A percentile compares a stretch with the other conserved stretches of the same genome.
Evolutionary conservation across 2,797 vertebrate species (phyloP).

Genomic region (Rhabdophis nuchalis): DNA sequence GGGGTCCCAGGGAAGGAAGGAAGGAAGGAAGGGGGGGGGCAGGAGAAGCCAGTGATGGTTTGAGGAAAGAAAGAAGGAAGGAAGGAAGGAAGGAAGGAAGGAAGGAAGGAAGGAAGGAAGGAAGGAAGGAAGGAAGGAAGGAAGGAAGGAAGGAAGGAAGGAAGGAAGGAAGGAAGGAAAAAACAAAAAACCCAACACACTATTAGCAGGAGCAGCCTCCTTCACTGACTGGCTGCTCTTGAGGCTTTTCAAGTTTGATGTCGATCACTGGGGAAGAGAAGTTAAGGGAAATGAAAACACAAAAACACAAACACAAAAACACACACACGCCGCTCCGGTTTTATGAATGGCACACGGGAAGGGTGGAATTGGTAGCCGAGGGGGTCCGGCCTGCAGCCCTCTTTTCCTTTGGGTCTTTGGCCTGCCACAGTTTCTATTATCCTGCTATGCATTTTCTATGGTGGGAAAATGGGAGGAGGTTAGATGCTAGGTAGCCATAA

Average conservation of each 20-base stretch:
- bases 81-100: slow-evolving; percentile 34
- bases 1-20: slow-evolving; percentile 58
- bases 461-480: too few species aligned
- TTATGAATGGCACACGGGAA: background rate
- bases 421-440: too few species aligned
- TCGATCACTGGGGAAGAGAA: slow-evolving; percentile 87
- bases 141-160: slow-evolving; percentile 10
- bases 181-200: slow-evolving; percentile 35
- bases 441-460: too few species aligned
- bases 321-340: background rate
- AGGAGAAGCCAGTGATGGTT: too few species aligned
- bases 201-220: slow-evolving; percentile 95
- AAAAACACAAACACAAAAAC: too few species aligned
- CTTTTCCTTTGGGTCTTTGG: too few species aligned
- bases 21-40: slow-evolving; percentile 41
- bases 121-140: background rate
- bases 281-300: slow-evolving; percentile 73
- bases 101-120: slow-evolving; percentile 51
- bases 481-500: too few species aligned
- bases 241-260: slow-evolving; percentile 95
- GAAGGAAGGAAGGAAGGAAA: background rate
- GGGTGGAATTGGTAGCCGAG: background rate
- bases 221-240: slow-evolving; percentile 88
- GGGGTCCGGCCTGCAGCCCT: too few species aligned
- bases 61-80: too few species aligned